Base-by-base conservation (phyloP, 2,797 vertebrate genomes). In the Eulemur rubriventer region DNA sequence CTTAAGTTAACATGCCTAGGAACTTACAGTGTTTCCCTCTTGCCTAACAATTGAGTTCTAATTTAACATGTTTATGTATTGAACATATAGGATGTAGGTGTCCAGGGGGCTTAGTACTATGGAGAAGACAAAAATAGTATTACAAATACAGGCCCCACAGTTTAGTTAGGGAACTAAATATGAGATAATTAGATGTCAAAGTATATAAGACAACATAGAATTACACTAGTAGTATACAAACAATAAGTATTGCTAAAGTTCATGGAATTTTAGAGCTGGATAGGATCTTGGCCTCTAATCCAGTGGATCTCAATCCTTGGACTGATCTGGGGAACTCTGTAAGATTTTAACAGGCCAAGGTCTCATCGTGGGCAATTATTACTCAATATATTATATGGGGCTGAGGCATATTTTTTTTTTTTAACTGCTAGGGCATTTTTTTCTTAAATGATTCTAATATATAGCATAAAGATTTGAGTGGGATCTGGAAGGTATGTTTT, bases 121-220 rank as follows among this genome's bases (percentile, higher is more conserved):
- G 48, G 22, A 70, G 69, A 95, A 93, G 28, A 76, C 46, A 89
- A 85, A 84, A 90, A 52, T 59, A 17, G 28, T 65, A 41, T 41
- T 82, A 82, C 2, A 84, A n/a, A 9, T 83, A 38, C 16, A 72
- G 33, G n/a, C 17, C 41, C 17, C 22, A n/a, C 22, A n/a, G 4
- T 94, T 87, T 76, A 72, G 46, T 95, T 85, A 84, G 38, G 28
- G 30, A 85, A 89, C 67, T 93, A 78, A 83, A 26, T 94, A 80
- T 87, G 28, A 96, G 93, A 72, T 28, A 87, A 11, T 85, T 76
- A 82, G 35, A 50, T 92, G 20, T 63, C 70, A 83, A 26, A 17
- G 13, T 83, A 57, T 55, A 43, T 79, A 12, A 72, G 6, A 48
- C 30, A 63, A 61, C 22, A 70, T 67, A n/a, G 35, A 94, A 86